These are phyloP conservation scores for Odontothrips loti DNA, from an alignment of 2,888 invertebrate species.

Conservation along the genomic window DNA sequence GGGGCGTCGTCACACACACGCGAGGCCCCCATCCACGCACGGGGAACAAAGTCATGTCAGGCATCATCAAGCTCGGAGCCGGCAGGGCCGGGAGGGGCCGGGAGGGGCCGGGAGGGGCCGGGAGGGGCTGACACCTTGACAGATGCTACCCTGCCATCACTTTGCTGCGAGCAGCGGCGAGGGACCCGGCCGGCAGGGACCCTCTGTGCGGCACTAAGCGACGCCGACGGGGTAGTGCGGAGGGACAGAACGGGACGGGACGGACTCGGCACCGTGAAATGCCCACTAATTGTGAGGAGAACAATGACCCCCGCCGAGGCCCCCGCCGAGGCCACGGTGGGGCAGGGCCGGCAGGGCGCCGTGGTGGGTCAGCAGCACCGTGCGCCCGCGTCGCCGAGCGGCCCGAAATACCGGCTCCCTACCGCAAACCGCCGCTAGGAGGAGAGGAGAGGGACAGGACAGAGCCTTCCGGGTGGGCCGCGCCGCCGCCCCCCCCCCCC, in stretches of 20 bases:
- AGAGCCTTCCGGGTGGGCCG: neutral
- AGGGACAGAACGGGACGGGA: neutral
- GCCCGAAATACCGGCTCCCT: no score
- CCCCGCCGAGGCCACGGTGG: neutral
- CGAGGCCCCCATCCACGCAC: neutral
- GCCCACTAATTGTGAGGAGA: slow-evolving; percentile 9
- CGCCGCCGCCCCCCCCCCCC: neutral
- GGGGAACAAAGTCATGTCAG: slow-evolving; percentile 14
- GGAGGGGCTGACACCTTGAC: neutral
- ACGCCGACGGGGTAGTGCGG: neutral
- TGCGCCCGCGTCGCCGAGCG: neutral
- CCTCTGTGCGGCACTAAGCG: no score
- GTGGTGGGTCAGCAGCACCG: neutral
- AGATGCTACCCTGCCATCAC: neutral
- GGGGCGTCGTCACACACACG: neutral
- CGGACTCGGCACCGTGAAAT: neutral
- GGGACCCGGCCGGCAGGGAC: no score
- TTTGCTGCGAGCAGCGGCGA: no score
- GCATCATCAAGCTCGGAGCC: neutral
- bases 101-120: neutral
- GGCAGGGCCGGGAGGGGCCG: neutral
- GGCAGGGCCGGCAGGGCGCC: neutral
- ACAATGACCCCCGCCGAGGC: slow-evolving; percentile 11
- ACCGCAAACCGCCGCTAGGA: no score
- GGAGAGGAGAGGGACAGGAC: no score